Evolutionary conservation across 2,888 invertebrate species (phyloP).

Genomic region (Icerya purchasi): DNA sequence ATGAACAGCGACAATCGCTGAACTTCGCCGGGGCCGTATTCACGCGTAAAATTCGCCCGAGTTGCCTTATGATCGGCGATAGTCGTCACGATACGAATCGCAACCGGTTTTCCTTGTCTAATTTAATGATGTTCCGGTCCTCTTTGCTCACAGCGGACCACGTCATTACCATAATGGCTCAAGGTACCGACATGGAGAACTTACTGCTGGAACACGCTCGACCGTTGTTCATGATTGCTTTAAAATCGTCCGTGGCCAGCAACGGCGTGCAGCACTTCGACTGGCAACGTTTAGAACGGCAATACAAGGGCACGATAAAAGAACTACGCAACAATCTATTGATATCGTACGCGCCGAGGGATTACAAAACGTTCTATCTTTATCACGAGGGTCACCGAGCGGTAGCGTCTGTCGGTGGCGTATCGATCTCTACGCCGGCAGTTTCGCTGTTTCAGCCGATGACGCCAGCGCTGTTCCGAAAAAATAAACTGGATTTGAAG

Average conservation of each 20-base stretch:
- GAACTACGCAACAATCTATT: conserved; percentile 38
- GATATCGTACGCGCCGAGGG: conserved; percentile 38
- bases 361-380: conserved; percentile 32
- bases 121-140: conserved; percentile 33
- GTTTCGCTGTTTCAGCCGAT: conserved; percentile 18
- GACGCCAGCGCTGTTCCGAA: conserved; percentile 13
- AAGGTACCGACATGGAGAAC: conserved; percentile 30
- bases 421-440: conserved; percentile 29
- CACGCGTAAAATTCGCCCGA: conserved; percentile 34
- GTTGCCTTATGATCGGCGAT: conserved; percentile 33
- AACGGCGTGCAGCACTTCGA: conserved; percentile 23
- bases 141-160: conserved; percentile 31
- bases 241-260: conserved; percentile 24
- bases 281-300: not conserved
- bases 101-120: conserved; percentile 17
- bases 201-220: conserved; percentile 29
- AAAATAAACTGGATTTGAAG: conserved; percentile 11
- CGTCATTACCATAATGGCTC: conserved; percentile 34
- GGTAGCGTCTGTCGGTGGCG: conserved; percentile 21
- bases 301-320: conserved; percentile 24
- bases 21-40: conserved; percentile 37
- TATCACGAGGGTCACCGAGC: conserved; percentile 25
- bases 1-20: conserved; percentile 32
- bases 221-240: conserved; percentile 27
- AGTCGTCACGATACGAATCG: conserved; percentile 20